Conservation (phyloP, 2,797 vertebrate genomes). For the Melanotaenia pygmaea region DNA sequence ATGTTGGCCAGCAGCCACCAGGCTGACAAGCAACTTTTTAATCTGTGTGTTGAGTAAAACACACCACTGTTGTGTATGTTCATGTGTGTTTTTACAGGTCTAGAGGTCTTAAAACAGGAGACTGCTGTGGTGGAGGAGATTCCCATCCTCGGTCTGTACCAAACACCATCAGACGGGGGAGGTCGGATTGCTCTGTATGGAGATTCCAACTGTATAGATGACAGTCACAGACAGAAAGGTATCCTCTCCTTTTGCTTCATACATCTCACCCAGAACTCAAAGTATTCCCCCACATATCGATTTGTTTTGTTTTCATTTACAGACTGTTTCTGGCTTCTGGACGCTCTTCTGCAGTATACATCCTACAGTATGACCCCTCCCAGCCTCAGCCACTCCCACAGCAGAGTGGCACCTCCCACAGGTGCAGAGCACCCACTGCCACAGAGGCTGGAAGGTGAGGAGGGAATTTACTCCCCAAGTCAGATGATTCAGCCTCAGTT, state of each 20-base stretch:
- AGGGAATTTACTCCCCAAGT: not conserved
- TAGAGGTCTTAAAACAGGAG: constrained; percentile 97
- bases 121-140: constrained; percentile 91
- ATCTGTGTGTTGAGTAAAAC: constrained; percentile 3
- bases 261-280: not conserved
- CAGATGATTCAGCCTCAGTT: too few relatives aligned
- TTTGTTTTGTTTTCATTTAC: constrained; percentile 17
- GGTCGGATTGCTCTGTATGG: constrained; percentile 95
- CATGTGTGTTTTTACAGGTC: constrained; percentile 77
- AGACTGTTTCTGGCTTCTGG: constrained; percentile 99
- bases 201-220: constrained; percentile 97
- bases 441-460: constrained; percentile 93
- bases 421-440: constrained; percentile 85
- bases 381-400: constrained; percentile 94
- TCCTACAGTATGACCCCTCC: constrained; percentile 94
- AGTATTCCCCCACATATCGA: not conserved
- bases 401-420: constrained; percentile 86
- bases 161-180: constrained; percentile 90
- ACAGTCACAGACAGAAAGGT: constrained; percentile 99
- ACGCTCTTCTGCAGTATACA: constrained; percentile 95
- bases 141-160: constrained; percentile 94
- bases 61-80: constrained; percentile 10
- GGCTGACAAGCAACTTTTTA: constrained; percentile 5
- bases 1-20: constrained; percentile 24
- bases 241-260: not conserved